Percentiles rank a stretch among this genome's conserved stretches.
phyloP scores from a whole-genome alignment of 2,113 vertebrate species.

The Chaenocephalus aceratus region DNA sequence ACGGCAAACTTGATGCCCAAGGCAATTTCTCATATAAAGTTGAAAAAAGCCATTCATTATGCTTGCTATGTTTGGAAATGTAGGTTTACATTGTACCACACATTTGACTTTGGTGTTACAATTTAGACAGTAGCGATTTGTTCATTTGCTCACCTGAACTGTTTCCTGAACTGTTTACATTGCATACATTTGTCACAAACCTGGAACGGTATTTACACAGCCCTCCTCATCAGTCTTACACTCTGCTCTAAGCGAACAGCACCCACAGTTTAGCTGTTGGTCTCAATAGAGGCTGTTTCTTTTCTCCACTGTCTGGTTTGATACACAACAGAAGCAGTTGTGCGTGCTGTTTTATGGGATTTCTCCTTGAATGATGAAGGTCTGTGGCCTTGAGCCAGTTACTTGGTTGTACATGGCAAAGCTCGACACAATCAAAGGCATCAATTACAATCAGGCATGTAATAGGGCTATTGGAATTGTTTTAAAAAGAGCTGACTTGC shows the following conservation, averaged over 20 bases:
- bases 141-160: no score
- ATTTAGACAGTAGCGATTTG: neutral
- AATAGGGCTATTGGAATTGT: slow-evolving; percentile 33
- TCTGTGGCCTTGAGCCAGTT: slow-evolving; percentile 1
- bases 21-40: no score
- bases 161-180: neutral
- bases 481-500: slow-evolving; percentile 42
- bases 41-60: neutral
- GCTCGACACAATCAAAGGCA: slow-evolving; percentile 51
- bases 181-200: neutral
- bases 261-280: slow-evolving; percentile 8
- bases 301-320: slow-evolving; percentile 43
- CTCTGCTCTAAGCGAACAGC: slow-evolving; percentile 7
- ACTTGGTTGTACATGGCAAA: slow-evolving; percentile 23
- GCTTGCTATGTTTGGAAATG: neutral
- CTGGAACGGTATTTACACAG: neutral
- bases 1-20: no score
- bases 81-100: neutral
- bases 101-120: neutral
- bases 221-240: slow-evolving; percentile 11
- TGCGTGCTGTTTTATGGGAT: slow-evolving; percentile 43
- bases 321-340: slow-evolving; percentile 48
- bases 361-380: slow-evolving; percentile 15
- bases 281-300: slow-evolving; percentile 32
- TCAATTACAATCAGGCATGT: slow-evolving; percentile 56